phyloP scores from a whole-genome alignment of 2,888 invertebrate species.

The Dinocampus coccinellae region DNA sequence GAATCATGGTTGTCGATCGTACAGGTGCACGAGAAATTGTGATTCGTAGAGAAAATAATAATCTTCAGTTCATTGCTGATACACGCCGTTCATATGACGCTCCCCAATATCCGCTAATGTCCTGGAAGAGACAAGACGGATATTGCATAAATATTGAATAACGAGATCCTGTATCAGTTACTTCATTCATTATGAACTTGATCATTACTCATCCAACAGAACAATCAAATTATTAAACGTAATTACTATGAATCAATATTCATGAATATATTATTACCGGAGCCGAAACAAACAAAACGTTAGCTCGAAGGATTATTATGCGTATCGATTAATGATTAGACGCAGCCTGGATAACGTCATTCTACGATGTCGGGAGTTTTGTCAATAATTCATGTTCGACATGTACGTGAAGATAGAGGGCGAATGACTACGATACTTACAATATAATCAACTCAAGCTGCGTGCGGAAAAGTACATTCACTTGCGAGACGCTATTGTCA shows the following conservation, averaged over 20 bases:
- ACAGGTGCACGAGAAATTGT: too few species aligned
- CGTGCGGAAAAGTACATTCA: slow-evolving; percentile 59
- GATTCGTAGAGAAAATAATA: slow-evolving; percentile 49
- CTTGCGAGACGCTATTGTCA: slow-evolving; percentile 55
- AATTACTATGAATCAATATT: background rate
- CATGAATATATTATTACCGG: background rate
- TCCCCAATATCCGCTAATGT: slow-evolving; percentile 54
- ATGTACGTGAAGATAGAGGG: slow-evolving; percentile 65
- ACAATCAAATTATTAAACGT: too few species aligned
- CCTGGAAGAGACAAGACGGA: slow-evolving; percentile 49
- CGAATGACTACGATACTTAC: slow-evolving; percentile 58
- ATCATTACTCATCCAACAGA: background rate
- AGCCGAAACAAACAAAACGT: background rate
- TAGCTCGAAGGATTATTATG: slow-evolving; percentile 46
- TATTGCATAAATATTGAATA: slow-evolving; percentile 47
- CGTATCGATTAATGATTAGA: slow-evolving; percentile 28
- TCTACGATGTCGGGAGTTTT: slow-evolving; percentile 49
- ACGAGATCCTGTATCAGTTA: slow-evolving; percentile 27
- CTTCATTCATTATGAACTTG: background rate
- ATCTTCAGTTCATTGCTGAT: slow-evolving; percentile 44
- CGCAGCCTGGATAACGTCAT: slow-evolving; percentile 50
- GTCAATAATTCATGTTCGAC: slow-evolving; percentile 61
- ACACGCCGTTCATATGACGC: slow-evolving; percentile 44
- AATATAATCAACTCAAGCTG: slow-evolving; percentile 56
- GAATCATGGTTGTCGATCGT: too few species aligned